phyloP scores from a whole-genome alignment of 2,113 vertebrate species.

The Dermatemys mawii region DNA sequence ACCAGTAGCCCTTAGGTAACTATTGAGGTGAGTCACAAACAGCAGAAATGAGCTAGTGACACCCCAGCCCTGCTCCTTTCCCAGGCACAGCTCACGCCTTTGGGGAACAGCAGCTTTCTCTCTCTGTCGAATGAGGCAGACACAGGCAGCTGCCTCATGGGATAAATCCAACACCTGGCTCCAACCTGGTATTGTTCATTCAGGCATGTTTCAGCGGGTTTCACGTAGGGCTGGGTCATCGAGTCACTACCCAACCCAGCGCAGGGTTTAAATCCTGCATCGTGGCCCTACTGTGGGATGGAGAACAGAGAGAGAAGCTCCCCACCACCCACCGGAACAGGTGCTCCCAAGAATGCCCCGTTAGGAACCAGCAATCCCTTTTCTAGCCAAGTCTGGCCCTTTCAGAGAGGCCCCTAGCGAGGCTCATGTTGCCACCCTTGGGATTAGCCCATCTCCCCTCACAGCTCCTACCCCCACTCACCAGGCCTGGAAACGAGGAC shows the following conservation, averaged over 20 bases:
- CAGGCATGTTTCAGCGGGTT: too few relatives aligned
- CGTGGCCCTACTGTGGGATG: neutral
- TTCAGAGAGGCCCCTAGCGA: neutral
- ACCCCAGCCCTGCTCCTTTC: neutral
- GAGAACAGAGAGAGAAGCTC: neutral
- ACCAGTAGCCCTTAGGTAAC: too few relatives aligned
- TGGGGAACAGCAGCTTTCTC: fast-evolving
- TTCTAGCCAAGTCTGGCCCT: neutral
- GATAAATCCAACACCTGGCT: too few relatives aligned
- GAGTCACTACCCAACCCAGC: neutral
- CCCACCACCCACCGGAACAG: neutral
- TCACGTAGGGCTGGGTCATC: neutral
- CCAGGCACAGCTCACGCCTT: neutral
- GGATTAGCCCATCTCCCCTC: too few relatives aligned
- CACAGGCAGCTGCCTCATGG: fast-evolving
- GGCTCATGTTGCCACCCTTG: too few relatives aligned
- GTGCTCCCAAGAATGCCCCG: too few relatives aligned
- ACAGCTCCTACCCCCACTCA: too few relatives aligned
- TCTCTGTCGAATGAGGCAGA: too few relatives aligned
- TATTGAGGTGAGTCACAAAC: neutral
- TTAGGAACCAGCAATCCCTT: neutral
- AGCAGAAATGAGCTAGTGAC: neutral
- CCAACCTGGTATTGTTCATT: too few relatives aligned
- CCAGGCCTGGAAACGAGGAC: too few relatives aligned
- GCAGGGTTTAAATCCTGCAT: neutral